Evolutionary conservation across 2,113 vertebrate genomes (phyloP), one percentile per base, ranked within the genome.

Genomic region (Myotis lucifugus): DNA sequence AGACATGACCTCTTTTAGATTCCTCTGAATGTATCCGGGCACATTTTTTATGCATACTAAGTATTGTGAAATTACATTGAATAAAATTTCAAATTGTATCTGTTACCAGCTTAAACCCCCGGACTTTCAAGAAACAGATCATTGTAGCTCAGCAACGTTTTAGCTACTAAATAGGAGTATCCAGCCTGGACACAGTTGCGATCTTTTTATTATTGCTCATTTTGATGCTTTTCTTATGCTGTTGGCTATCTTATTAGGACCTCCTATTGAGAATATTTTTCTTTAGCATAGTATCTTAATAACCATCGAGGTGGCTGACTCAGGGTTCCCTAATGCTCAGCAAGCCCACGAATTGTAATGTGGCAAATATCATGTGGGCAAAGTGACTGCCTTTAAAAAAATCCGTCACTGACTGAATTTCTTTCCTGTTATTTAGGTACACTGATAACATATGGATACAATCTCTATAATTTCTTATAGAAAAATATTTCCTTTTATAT

Each of bases 211-310:
- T 93, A 88, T 76, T 95, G 93, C 66, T 93, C 73, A 95, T 95
- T 95, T 87, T 82, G n/a, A 85, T 90, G 56, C 48, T 86, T 94
- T 90, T 91, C 18, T 56, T 85, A 86, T 84, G 78, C 37, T 54
- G 37, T 91, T 85, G 81, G 81, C 79, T 92, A 66, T 74, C 73
- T 90, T 92, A 82, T 96, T 92, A 95, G 77, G 56, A 42, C 46
- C 73, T 90, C 88, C 82, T 94, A 42, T 59, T 78, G 94, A 61
- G 95, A 90, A 95, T 95, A 82, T 84, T 97, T 95, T 96, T 96
- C 92, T 88, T 92, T 85, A 92, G 67, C 88, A 25, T 59, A 69
- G 54, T 94, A 93, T 96, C 90, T 95, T 95, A 93, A 95, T 95
- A 92, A 86, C 25, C 61, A 90, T 91, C 8, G 15, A 95, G 29